These are phyloP conservation scores for Epizoanthus ramosus DNA, from an alignment of 92 coral and sea anemone genomes.

Conservation along the genomic window DNA sequence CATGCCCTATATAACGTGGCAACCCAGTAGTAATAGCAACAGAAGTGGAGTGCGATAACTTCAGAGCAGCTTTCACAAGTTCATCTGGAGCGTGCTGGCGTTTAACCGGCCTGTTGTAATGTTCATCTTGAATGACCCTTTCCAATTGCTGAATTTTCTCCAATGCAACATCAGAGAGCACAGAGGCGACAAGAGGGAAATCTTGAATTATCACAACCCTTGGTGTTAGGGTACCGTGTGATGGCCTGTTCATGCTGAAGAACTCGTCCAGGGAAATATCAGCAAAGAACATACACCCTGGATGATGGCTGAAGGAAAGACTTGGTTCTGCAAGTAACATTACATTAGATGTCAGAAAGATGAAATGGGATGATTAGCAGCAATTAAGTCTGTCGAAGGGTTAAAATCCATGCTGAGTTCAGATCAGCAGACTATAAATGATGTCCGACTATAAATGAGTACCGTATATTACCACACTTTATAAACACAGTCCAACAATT, in stretches of 20 bases:
- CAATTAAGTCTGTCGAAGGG: too few species aligned
- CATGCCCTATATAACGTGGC: slow-evolving; percentile 43
- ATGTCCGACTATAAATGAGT: too few species aligned
- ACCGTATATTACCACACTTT: too few species aligned
- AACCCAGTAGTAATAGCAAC: slow-evolving; percentile 71
- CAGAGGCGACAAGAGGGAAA: slow-evolving; percentile 67
- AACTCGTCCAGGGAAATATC: slow-evolving; percentile 59
- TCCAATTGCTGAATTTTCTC: slow-evolving; percentile 58
- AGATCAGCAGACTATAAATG: too few species aligned
- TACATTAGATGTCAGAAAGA: too few species aligned
- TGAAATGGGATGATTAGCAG: too few species aligned
- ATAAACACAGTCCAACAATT: too few species aligned
- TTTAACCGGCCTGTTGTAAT: slow-evolving; percentile 69
- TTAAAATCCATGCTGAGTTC: too few species aligned
- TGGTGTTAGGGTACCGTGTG: slow-evolving; percentile 52
- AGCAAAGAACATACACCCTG: slow-evolving; percentile 66
- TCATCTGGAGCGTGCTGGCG: slow-evolving; percentile 57
- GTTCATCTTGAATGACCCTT: slow-evolving; percentile 70
- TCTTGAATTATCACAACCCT: slow-evolving; percentile 62
- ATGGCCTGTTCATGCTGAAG: slow-evolving; percentile 49
- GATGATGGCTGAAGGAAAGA: slow-evolving; percentile 71
- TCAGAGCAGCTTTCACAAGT: slow-evolving; percentile 64
- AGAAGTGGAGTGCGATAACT: slow-evolving; percentile 68
- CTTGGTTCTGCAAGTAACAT: slow-evolving; percentile 36
- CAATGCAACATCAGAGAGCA: slow-evolving; percentile 67